Base-by-base conservation (phyloP, 2,888 invertebrate species). In the Plutella xylostella region DNA sequence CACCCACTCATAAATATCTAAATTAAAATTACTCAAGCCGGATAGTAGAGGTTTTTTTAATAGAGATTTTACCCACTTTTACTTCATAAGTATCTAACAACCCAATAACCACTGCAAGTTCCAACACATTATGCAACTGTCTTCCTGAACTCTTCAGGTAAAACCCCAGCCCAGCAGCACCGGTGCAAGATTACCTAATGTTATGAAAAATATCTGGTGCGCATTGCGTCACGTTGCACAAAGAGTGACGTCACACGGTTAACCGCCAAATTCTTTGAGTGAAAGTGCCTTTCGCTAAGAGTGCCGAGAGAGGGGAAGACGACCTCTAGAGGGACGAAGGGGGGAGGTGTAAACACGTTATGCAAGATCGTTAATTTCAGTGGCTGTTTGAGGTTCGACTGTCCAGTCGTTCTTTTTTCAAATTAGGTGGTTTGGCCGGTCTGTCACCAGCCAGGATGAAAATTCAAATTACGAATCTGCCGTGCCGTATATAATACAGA, bases 171-270 rank as follows among this genome's bases (percentile, higher is more conserved):
- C 28, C 7, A 28, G 28, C 7, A 28, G 22, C 6, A 9, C 22
- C 28, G 11, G 2, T 9, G 4, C 6, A 28, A 28, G n/a, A 28
- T 6, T 12, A 28, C 11, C 9, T n/a, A 28, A 28, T 9, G 5
- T 5, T 6, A 22, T 6, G 11, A 28, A 28, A 28, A 28, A n/a
- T 9, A 7, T 7, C 25, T 9, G 5, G 9, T 9, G 6, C 57
- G 51, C 25, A 62, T 79, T 80, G 76, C 78, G 68, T 82, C 75
- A 79, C 56, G 56, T 80, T 82, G 73, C 77, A 76, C 71, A 75
- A 78, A 75, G 49, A 17, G 34, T 78, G 74, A 80, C 77, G 79
- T 80, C 77, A 76, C 39, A 33, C 28, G 43, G 51, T 45, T 52
- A 58, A 56, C 57, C 56, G 62, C 71, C 73, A 65, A 75, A 82